Evolutionary conservation across 2,888 invertebrate species (phyloP).

Genomic region (Axea sp.): DNA sequence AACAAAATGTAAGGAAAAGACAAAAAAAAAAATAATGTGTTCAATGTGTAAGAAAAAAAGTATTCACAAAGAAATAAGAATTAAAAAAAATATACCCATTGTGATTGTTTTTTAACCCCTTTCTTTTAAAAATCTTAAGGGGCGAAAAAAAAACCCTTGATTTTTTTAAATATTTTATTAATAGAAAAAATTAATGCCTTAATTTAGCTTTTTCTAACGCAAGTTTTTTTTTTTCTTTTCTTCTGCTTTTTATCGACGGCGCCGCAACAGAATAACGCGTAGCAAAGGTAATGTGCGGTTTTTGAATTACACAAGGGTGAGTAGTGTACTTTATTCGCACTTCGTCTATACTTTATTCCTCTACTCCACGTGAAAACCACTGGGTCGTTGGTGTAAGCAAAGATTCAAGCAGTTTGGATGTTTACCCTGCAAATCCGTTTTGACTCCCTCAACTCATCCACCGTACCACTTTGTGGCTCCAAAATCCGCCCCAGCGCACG

Average conservation of each 20-base stretch:
- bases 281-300: not conserved
- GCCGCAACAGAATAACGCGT: not conserved
- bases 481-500: not conserved
- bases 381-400: slow-evolving; percentile 6
- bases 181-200: too few relatives aligned
- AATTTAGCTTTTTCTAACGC: too few relatives aligned
- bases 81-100: too few relatives aligned
- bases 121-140: too few relatives aligned
- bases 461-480: slow-evolving; percentile 23
- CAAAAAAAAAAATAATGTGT: too few relatives aligned
- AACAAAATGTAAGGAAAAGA: too few relatives aligned
- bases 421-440: slow-evolving; percentile 41
- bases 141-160: too few relatives aligned
- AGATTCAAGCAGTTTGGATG: slow-evolving; percentile 37
- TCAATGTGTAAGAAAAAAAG: too few relatives aligned
- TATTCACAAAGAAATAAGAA: too few relatives aligned
- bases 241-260: not conserved
- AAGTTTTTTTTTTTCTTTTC: not conserved
- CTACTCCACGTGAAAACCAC: slow-evolving; percentile 24
- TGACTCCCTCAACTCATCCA: slow-evolving; percentile 21
- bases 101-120: too few relatives aligned
- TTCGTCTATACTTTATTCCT: slow-evolving; percentile 5
- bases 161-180: too few relatives aligned
- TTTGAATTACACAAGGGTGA: slow-evolving; percentile 18
- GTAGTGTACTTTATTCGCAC: slow-evolving; percentile 26